A percentile compares a stretch with the other conserved stretches of the same genome.
Conservation (phyloP, 2,797 vertebrate genomes). For the Momotus momota region DNA sequence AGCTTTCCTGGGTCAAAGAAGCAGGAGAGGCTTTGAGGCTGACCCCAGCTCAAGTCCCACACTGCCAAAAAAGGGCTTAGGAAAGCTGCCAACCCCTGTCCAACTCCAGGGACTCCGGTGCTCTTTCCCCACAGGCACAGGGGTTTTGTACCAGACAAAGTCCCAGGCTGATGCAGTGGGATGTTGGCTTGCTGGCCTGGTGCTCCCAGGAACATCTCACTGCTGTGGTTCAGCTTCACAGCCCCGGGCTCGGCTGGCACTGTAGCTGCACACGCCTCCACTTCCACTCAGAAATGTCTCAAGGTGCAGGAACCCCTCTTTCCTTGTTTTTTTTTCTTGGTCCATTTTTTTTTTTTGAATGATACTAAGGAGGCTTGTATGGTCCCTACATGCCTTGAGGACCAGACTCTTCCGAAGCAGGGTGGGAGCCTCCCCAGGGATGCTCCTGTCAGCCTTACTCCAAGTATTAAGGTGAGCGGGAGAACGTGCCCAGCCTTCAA, state of each 20-base stretch:
- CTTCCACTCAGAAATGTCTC: background rate
- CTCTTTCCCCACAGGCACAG: accelerated
- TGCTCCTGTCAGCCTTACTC: background rate
- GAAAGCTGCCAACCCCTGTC: background rate
- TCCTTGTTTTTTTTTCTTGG: background rate
- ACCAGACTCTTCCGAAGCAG: background rate
- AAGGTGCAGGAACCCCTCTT: background rate
- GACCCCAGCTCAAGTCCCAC: background rate
- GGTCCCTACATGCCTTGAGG: accelerated
- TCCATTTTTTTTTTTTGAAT: background rate
- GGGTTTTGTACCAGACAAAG: background rate
- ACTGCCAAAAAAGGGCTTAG: background rate
- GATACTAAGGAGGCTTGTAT: accelerated
- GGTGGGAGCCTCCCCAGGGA: background rate
- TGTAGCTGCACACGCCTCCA: accelerated
- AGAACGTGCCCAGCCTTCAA: conserved; percentile 27
- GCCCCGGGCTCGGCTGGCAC: background rate
- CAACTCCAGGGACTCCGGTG: background rate
- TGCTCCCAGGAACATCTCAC: background rate
- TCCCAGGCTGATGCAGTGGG: background rate
- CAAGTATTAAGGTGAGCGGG: background rate
- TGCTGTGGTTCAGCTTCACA: background rate
- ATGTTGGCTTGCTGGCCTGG: background rate
- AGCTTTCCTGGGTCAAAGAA: background rate
- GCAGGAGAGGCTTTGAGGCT: background rate